Evolutionary conservation across 2,888 invertebrate genomes (phyloP).

Genomic region (Autographa gamma): DNA sequence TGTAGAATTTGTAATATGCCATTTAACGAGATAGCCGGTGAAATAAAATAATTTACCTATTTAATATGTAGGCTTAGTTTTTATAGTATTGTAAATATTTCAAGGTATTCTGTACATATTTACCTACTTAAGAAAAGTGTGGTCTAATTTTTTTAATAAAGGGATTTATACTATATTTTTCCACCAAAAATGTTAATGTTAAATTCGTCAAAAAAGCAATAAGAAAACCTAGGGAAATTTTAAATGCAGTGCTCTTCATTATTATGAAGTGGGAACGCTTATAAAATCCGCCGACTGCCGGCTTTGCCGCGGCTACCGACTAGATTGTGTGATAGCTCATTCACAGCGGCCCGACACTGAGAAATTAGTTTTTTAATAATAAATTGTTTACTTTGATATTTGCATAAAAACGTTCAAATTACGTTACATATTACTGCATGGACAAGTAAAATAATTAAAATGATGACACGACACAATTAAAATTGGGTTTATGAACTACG

Average conservation of each 20-base stretch:
- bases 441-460: slow-evolving; percentile 23
- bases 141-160: no score
- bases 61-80: no score
- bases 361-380: slow-evolving; percentile 62
- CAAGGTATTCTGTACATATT: no score
- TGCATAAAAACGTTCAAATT: slow-evolving; percentile 16
- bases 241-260: slow-evolving; percentile 52
- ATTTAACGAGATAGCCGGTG: no score
- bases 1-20: no score
- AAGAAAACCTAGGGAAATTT: slow-evolving; percentile 43
- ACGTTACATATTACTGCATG: slow-evolving; percentile 20
- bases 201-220: slow-evolving; percentile 44
- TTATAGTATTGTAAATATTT: no score
- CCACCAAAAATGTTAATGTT: slow-evolving; percentile 1
- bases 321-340: slow-evolving; percentile 56
- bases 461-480: slow-evolving; percentile 31
- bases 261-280: slow-evolving; percentile 53
- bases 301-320: slow-evolving; percentile 37
- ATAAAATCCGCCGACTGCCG: slow-evolving; percentile 50
- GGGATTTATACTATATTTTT: no score
- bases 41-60: no score
- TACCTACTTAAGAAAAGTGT: no score
- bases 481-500: slow-evolving; percentile 34
- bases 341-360: slow-evolving; percentile 44
- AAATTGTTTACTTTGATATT: slow-evolving; percentile 31